A percentile compares a stretch with the other conserved stretches of the same genome.
phyloP scores from a whole-genome alignment of 2,797 vertebrate species.

The Cryptoblepharus egeriae region DNA sequence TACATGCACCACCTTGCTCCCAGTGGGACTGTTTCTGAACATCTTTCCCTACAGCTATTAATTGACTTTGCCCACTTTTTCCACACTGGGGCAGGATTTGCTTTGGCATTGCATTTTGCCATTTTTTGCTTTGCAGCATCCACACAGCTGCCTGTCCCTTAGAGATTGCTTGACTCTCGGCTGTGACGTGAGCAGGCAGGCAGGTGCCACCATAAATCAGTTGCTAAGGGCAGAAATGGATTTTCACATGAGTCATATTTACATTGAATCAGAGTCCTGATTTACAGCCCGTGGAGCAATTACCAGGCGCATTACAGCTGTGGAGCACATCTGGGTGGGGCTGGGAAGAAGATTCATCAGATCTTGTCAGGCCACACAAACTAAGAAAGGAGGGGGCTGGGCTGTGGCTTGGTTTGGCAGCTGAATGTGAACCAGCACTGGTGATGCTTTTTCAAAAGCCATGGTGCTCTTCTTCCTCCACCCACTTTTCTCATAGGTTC shows the following conservation, averaged over 20 bases:
- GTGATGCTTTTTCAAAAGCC: neutral
- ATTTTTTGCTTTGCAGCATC: neutral
- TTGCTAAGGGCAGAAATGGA: slow-evolving; percentile 36
- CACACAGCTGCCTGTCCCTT: slow-evolving; percentile 5
- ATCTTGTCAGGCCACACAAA: slow-evolving; percentile 24
- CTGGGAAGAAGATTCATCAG: slow-evolving; percentile 37
- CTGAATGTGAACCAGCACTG: neutral
- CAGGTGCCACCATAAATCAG: slow-evolving; percentile 28
- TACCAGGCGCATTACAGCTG: slow-evolving; percentile 31
- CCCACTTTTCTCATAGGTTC: no score
- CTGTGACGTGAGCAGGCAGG: neutral
- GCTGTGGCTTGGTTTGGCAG: neutral
- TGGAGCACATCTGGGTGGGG: slow-evolving; percentile 31
- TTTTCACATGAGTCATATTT: slow-evolving; percentile 51
- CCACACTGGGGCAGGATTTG: slow-evolving; percentile 17
- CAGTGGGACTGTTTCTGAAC: neutral
- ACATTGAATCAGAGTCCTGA: slow-evolving; percentile 35
- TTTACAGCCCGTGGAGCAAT: slow-evolving; percentile 38
- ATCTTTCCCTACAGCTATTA: neutral
- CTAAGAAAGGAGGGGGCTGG: neutral
- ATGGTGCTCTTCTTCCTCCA: neutral
- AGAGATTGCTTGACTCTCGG: neutral
- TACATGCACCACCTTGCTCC: neutral
- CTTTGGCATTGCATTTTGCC: neutral
- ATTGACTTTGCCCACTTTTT: neutral